These are phyloP conservation scores for Bostrychus sinensis DNA, from an alignment of 2,113 vertebrate genomes.

Conservation along the genomic window DNA sequence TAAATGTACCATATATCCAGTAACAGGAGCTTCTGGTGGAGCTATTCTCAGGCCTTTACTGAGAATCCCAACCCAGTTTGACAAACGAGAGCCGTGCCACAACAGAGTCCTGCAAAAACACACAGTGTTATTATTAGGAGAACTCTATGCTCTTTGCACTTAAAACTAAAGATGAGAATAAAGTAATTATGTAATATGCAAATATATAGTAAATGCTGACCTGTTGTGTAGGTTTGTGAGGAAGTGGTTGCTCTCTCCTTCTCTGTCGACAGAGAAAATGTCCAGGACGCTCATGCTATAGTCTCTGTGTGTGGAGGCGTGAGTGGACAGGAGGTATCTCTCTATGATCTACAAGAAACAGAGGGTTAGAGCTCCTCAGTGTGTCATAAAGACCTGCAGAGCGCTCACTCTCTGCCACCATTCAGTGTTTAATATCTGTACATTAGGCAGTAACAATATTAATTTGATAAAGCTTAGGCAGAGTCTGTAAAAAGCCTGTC, in stretches of 20 bases:
- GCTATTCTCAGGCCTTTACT: slow-evolving; percentile 87
- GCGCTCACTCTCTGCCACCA: too few species aligned
- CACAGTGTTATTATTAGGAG: too few species aligned
- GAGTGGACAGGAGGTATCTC: slow-evolving; percentile 85
- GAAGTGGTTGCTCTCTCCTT: slow-evolving; percentile 78
- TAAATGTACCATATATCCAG: slow-evolving; percentile 88
- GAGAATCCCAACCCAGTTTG: slow-evolving; percentile 91
- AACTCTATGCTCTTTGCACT: neutral
- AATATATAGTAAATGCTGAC: slow-evolving; percentile 51
- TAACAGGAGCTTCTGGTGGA: slow-evolving; percentile 88
- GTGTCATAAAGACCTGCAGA: too few species aligned
- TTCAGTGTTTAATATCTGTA: too few species aligned
- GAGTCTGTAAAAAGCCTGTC: too few species aligned
- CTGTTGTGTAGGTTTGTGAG: slow-evolving; percentile 81
- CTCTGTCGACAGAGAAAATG: slow-evolving; percentile 82
- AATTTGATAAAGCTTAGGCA: too few species aligned
- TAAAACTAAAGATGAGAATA: neutral
- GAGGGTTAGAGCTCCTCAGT: too few species aligned
- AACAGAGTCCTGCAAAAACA: slow-evolving; percentile 81
- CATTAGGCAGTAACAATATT: too few species aligned
- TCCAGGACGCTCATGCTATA: slow-evolving; percentile 86
- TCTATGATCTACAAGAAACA: slow-evolving; percentile 77
- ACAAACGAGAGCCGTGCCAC: slow-evolving; percentile 91
- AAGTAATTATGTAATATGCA: neutral
- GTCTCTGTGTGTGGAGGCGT: slow-evolving; percentile 85